Conservation (phyloP, 1,140 invertebrate genomes). For the Saccostrea cuccullata region DNA sequence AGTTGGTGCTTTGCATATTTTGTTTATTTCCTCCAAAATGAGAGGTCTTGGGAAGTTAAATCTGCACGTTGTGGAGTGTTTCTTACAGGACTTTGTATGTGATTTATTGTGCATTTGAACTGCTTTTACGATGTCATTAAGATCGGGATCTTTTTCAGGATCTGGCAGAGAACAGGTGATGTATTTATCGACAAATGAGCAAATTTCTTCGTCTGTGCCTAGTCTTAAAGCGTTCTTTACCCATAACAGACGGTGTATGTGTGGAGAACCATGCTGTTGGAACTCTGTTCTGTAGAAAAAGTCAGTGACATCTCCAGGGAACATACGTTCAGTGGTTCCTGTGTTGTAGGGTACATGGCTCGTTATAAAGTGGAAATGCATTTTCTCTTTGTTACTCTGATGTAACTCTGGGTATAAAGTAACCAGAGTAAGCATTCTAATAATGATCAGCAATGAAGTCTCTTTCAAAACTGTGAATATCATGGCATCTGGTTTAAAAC, state of each 20-base stretch:
- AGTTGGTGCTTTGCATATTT: neutral
- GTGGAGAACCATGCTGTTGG: constrained; percentile 78
- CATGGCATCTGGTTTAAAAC: too few species aligned
- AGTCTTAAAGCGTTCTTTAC: constrained; percentile 71
- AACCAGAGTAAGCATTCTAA: too few species aligned
- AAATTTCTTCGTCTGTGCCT: constrained; percentile 33
- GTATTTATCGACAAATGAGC: constrained; percentile 53
- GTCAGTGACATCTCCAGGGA: constrained; percentile 60
- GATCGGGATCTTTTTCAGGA: neutral
- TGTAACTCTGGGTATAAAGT: too few species aligned
- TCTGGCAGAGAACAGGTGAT: constrained; percentile 47
- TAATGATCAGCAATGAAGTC: too few species aligned
- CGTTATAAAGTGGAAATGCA: too few species aligned
- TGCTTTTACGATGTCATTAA: constrained; percentile 35
- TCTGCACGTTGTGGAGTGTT: constrained; percentile 16
- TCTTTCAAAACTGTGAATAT: too few species aligned
- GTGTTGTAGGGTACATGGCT: too few species aligned
- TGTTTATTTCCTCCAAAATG: neutral
- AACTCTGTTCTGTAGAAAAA: constrained; percentile 75
- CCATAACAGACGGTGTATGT: constrained; percentile 78
- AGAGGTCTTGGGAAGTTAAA: constrained; percentile 45
- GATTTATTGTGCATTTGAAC: constrained; percentile 48
- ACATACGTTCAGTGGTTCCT: too few species aligned
- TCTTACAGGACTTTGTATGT: constrained; percentile 33
- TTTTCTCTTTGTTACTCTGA: too few species aligned